Percentiles rank a stretch among this genome's conserved stretches.
These are phyloP conservation scores for Mystacornis crossleyi DNA, from an alignment of 2,113 vertebrate genomes.

Conservation along the genomic window DNA sequence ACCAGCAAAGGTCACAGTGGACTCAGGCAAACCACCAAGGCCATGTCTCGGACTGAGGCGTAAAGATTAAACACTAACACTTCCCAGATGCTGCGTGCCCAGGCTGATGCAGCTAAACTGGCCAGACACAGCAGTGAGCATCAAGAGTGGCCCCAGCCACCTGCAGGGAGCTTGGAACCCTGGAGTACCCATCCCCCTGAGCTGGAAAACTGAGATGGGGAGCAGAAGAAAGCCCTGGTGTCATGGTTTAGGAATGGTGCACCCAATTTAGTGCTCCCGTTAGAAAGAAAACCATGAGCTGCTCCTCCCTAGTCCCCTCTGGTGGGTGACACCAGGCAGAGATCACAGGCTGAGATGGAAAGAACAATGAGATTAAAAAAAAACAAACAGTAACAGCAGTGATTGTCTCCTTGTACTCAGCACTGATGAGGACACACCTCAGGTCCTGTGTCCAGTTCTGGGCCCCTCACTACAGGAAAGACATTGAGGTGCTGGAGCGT, in stretches of 20 bases:
- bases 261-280: background rate
- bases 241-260: background rate
- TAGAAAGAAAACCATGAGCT: background rate
- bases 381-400: background rate
- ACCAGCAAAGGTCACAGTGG: background rate
- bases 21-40: rapidly evolving
- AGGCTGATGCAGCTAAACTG: background rate
- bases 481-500: rapidly evolving
- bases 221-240: background rate
- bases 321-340: background rate
- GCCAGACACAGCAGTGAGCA: background rate
- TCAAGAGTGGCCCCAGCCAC: background rate
- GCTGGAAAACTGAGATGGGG: background rate
- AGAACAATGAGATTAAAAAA: background rate
- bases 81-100: background rate
- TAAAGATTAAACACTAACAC: background rate
- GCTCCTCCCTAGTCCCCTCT: background rate
- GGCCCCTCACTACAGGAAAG: background rate
- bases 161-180: rapidly evolving
- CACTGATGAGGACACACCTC: background rate
- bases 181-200: background rate
- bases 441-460: background rate
- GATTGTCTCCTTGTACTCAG: background rate
- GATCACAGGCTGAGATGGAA: background rate
- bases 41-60: background rate